Conservation (phyloP, 2,797 vertebrate genomes). For the Hafferia zeledoni region DNA sequence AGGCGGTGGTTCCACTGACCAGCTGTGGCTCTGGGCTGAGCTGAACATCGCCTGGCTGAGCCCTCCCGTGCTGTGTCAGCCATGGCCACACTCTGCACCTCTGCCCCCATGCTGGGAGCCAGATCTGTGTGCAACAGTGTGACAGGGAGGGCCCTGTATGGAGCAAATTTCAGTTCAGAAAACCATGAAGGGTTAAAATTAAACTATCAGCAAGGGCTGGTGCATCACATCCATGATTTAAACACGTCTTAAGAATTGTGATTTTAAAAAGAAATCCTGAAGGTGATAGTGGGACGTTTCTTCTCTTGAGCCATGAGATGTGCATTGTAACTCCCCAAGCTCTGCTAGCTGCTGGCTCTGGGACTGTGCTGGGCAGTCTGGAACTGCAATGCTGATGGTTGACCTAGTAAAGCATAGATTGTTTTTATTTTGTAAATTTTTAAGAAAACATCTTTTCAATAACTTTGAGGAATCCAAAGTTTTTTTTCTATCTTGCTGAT, state of each 20-base stretch:
- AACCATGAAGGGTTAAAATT: neutral
- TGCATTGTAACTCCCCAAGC: neutral
- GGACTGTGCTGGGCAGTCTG: neutral
- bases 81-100: rapidly evolving
- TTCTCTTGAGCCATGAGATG: neutral
- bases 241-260: neutral
- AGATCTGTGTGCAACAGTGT: rapidly evolving
- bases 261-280: neutral
- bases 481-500: neutral
- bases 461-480: neutral
- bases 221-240: neutral
- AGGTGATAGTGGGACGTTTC: neutral
- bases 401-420: neutral
- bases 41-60: too few species aligned
- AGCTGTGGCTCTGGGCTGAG: neutral
- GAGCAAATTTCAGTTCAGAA: neutral
- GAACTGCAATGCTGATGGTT: neutral
- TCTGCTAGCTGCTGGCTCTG: neutral
- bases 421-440: neutral
- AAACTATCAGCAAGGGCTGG: neutral
- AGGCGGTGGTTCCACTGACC: neutral
- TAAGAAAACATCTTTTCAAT: neutral
- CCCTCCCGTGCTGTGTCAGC: rapidly evolving
- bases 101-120: rapidly evolving
- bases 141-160: rapidly evolving